Evolutionary conservation across 2,113 vertebrate genomes (phyloP).

Genomic region (Raja brachyura): DNA sequence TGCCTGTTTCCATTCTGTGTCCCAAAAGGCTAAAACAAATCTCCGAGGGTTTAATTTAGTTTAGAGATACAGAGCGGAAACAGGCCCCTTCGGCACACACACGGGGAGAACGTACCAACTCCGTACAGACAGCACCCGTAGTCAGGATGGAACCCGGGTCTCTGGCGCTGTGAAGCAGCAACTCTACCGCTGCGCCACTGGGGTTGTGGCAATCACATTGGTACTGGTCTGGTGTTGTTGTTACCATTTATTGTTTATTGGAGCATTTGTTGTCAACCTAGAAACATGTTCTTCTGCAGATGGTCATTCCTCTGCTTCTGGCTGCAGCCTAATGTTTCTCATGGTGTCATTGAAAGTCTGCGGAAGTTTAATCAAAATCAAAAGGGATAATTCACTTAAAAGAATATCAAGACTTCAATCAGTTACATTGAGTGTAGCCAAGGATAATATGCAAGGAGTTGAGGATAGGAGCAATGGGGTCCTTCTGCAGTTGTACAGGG

Average conservation of each 20-base stretch:
- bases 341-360: neutral
- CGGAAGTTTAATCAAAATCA: neutral
- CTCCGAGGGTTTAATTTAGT: too few relatives aligned
- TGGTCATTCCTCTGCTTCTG: neutral
- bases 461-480: too few relatives aligned
- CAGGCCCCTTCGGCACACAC: too few relatives aligned
- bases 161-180: too few relatives aligned
- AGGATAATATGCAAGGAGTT: neutral
- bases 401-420: neutral
- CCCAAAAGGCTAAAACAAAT: too few relatives aligned
- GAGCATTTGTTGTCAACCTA: neutral
- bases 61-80: too few relatives aligned
- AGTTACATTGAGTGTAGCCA: neutral
- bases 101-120: too few relatives aligned
- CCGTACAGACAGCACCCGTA: too few relatives aligned
- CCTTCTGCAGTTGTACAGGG: too few relatives aligned
- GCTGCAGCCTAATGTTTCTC: neutral
- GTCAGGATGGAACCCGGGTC: too few relatives aligned
- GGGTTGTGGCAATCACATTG: neutral
- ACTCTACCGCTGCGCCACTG: too few relatives aligned
- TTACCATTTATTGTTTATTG: neutral
- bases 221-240: neutral
- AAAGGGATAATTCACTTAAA: neutral
- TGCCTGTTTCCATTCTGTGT: too few relatives aligned
- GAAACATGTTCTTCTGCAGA: neutral